Evolutionary conservation across 2,888 invertebrate species (phyloP).

Genomic region (Boloria euphrosyne): DNA sequence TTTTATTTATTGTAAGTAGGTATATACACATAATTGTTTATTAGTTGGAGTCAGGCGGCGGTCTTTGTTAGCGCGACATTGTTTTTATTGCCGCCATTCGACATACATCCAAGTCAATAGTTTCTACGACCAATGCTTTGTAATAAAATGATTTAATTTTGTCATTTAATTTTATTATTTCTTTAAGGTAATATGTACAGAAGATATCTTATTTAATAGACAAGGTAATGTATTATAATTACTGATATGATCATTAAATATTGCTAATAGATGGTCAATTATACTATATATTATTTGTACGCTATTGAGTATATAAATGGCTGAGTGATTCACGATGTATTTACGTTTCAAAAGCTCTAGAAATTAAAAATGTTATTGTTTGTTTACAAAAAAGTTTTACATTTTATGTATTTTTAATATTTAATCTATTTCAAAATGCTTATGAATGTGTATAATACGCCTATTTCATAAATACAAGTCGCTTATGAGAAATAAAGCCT

Average conservation of each 20-base stretch:
- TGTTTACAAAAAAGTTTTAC: too few relatives aligned
- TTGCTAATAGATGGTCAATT: conserved; percentile 10
- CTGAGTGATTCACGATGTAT: background rate
- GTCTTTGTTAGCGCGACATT: conserved; percentile 65
- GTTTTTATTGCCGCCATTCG: conserved; percentile 67
- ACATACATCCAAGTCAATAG: conserved; percentile 41
- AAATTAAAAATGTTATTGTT: too few relatives aligned
- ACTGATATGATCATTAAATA: conserved; percentile 13
- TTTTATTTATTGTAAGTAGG: conserved; percentile 70
- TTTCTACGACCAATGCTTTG: background rate
- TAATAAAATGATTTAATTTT: conserved; percentile 16
- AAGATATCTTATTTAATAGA: conserved; percentile 13
- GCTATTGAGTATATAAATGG: conserved; percentile 4
- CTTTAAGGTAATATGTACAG: conserved; percentile 12
- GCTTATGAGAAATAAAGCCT: too few relatives aligned
- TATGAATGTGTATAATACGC: too few relatives aligned
- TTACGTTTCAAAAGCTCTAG: too few relatives aligned
- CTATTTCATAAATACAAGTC: too few relatives aligned
- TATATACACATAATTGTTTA: conserved; percentile 76
- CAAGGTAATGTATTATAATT: conserved; percentile 13
- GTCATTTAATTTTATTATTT: conserved; percentile 19
- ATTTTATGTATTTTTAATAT: too few relatives aligned
- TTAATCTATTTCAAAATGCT: too few relatives aligned
- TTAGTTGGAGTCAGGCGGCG: conserved; percentile 54
- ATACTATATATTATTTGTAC: conserved; percentile 1